Conservation (phyloP, 2,888 invertebrate genomes). For the Oscheius myriophilus region DNA sequence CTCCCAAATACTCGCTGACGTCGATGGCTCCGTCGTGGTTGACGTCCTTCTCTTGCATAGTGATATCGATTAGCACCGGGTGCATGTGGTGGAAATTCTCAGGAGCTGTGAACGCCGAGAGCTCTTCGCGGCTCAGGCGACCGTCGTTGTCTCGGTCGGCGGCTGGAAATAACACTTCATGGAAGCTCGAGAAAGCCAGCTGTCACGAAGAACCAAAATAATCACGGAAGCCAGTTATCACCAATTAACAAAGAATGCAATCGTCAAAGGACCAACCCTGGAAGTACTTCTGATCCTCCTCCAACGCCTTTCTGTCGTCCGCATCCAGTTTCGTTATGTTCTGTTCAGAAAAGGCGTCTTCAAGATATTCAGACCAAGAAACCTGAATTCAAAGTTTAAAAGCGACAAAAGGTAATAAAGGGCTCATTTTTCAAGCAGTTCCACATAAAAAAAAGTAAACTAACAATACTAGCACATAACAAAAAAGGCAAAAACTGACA, state of each 20-base stretch:
- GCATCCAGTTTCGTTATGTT: constrained; percentile 72
- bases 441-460: too few relatives aligned
- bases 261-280: constrained; percentile 75
- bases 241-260: too few relatives aligned
- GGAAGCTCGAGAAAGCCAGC: too few relatives aligned
- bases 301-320: constrained; percentile 72
- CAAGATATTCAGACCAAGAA: constrained; percentile 89
- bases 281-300: constrained; percentile 88
- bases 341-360: constrained; percentile 79
- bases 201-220: too few relatives aligned
- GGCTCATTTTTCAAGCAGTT: too few relatives aligned
- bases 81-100: constrained; percentile 89
- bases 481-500: constrained; percentile 44
- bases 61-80: constrained; percentile 71
- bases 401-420: background rate
- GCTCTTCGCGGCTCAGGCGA: constrained; percentile 81
- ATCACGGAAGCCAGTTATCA: too few relatives aligned
- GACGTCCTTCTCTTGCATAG: constrained; percentile 85
- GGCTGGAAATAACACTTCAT: constrained; percentile 29
- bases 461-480: too few relatives aligned
- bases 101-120: constrained; percentile 88
- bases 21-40: constrained; percentile 86
- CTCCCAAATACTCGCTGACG: constrained; percentile 85
- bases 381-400: constrained; percentile 73
- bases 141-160: constrained; percentile 86